Conservation (phyloP, 2,888 invertebrate species). For the Luperina nickerlii region DNA sequence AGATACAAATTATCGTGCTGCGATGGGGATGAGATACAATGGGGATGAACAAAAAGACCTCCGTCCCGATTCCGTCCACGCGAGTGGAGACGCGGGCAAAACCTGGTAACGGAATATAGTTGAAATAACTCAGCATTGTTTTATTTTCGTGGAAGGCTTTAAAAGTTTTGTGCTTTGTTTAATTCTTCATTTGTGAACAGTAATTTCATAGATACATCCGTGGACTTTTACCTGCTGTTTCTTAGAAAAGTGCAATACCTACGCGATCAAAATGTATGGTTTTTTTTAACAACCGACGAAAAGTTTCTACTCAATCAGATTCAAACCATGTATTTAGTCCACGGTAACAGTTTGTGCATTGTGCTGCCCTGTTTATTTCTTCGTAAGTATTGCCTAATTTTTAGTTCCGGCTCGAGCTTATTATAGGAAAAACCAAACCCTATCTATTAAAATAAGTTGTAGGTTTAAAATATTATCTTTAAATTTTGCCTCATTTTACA, state of each 20-base stretch:
- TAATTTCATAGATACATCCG: background rate
- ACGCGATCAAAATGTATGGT: no score
- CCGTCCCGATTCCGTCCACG: conserved; percentile 47
- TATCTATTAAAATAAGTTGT: no score
- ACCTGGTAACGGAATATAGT: conserved; percentile 46
- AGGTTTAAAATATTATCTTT: conserved; percentile 4
- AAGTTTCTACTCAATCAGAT: no score
- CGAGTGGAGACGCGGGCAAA: conserved; percentile 52
- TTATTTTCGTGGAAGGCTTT: conserved; percentile 41
- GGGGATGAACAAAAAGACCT: conserved; percentile 49
- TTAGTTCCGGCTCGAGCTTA: no score
- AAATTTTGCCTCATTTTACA: conserved; percentile 15
- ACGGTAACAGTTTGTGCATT: no score
- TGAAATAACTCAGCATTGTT: conserved; percentile 47
- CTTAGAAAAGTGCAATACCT: no score
- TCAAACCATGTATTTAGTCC: no score
- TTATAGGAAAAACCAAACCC: no score
- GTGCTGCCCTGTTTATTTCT: no score
- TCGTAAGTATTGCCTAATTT: no score
- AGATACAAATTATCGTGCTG: conserved; percentile 45
- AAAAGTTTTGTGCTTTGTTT: conserved; percentile 12
- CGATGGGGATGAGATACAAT: conserved; percentile 54
- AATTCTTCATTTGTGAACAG: conserved; percentile 13
- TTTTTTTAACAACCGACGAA: no score
- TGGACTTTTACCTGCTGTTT: background rate